Conservation (phyloP, 2,113 vertebrate species). For the Vulpes ferrilata region DNA sequence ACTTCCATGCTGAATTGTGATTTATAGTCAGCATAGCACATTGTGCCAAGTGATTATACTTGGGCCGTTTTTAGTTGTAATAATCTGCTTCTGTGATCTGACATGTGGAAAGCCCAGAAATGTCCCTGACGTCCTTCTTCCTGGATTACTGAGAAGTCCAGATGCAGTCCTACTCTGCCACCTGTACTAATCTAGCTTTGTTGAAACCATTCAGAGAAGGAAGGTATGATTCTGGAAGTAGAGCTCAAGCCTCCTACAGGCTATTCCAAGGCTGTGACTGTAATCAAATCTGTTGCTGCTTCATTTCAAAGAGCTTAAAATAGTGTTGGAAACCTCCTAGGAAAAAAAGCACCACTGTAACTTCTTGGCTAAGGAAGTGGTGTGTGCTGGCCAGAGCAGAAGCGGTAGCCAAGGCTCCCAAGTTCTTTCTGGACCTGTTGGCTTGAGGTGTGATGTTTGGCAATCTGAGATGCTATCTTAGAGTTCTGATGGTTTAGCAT, state of each 20-base stretch:
- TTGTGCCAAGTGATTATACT: conserved; percentile 9
- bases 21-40: conserved; percentile 24
- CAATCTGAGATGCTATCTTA: neutral
- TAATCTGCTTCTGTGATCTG: conserved; percentile 10
- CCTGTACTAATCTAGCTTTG: conserved; percentile 23
- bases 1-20: neutral
- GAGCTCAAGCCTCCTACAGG: conserved; percentile 6
- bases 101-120: conserved; percentile 15
- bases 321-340: conserved; percentile 71
- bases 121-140: neutral
- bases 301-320: conserved; percentile 71
- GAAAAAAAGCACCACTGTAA: conserved; percentile 35
- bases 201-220: conserved; percentile 39
- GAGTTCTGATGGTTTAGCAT: neutral
- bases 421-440: conserved; percentile 69
- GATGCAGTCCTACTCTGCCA: neutral
- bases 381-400: conserved; percentile 38
- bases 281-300: conserved; percentile 52
- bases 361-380: conserved; percentile 64
- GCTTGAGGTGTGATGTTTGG: conserved; percentile 40
- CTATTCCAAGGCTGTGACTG: conserved; percentile 15
- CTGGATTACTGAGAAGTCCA: conserved; percentile 40
- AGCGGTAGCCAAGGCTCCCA: conserved; percentile 25
- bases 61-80: neutral
- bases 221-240: conserved; percentile 26